Percentiles rank a stretch among this genome's conserved stretches.
phyloP scores from a whole-genome alignment of 1,140 invertebrate genomes.

The Centruroides sculpturatus region DNA sequence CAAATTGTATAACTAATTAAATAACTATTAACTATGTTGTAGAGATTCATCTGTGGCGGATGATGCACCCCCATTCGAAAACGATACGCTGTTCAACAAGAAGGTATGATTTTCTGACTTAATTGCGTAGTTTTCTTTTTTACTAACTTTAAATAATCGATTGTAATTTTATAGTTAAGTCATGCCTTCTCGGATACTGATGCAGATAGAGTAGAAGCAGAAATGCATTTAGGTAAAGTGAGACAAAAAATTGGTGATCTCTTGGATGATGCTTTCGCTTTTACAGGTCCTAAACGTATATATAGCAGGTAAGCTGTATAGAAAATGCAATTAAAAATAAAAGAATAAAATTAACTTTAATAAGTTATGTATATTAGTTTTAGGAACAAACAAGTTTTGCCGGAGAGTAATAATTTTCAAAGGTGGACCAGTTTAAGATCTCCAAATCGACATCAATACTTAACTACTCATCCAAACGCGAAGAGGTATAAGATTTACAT shows the following conservation, averaged over 20 bases:
- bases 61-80: no score
- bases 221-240: constrained; percentile 5
- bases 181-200: background rate
- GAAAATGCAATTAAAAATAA: background rate
- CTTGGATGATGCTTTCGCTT: constrained; percentile 10
- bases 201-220: constrained; percentile 1
- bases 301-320: constrained; percentile 6
- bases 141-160: no score
- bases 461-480: no score
- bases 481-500: no score
- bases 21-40: no score
- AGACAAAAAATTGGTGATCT: constrained; percentile 7
- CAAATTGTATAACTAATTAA: no score
- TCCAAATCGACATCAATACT: background rate
- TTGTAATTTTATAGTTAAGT: background rate
- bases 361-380: background rate
- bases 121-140: no score
- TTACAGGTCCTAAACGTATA: constrained; percentile 5
- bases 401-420: background rate
- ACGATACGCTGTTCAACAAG: no score
- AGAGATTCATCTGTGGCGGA: no score
- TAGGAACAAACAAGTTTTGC: constrained; percentile 10
- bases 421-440: constrained; percentile 7
- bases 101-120: no score
- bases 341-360: background rate